Base-by-base conservation (phyloP, 2,113 vertebrate genomes). In the Forbesichthys papilliferus region DNA sequence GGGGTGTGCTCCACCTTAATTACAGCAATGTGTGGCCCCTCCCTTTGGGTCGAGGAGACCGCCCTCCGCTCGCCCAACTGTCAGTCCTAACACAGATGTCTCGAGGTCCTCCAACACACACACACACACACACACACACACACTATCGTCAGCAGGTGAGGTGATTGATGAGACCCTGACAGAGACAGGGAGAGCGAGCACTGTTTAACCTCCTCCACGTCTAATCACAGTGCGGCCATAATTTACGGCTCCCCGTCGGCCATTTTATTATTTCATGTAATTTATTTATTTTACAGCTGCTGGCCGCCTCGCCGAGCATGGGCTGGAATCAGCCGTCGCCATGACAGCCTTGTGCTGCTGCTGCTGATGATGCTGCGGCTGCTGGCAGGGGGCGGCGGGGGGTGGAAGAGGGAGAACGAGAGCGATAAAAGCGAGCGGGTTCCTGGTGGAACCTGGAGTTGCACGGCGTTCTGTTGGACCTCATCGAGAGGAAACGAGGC, bases 401-500 rank as follows among this genome's bases (percentile, higher is more conserved):
- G 7, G 71, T 16, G 57, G 53, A 16, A 55, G 61, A 36, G 48
- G 64, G 34, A 57, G 48, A 52, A 57, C 46, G 14, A 57, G 55
- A 20, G 18, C 3, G 55, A 57, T 16, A 20, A 58, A 36, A 46
- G 33, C 52, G 27, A 13, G 48, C 34, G 63, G n/a, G 65, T n/a
- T 78, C 78, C 74, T 71, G 33, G 11, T 80, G 84, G 84, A 89
- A 85, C 78, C 18, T 16, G 16, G 77, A 88, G 80, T 74, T 89
- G 89, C 90, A 89, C 91, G 83, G 75, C 80, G 65, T 87, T 87
- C 85, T 89, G 83, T 84, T 87, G 85, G 86, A 75, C 81, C 89
- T 90, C 84, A 87, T 87, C 83, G 83, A 89, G 80, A 86, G 60
- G 55, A 79, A 90, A 88, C 86, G 86, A 89, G 86, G 85, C 77